Evolutionary conservation across 2,113 vertebrate species (phyloP), one percentile per base, ranked within the genome.

Genomic region (Ardeotis arabs): DNA sequence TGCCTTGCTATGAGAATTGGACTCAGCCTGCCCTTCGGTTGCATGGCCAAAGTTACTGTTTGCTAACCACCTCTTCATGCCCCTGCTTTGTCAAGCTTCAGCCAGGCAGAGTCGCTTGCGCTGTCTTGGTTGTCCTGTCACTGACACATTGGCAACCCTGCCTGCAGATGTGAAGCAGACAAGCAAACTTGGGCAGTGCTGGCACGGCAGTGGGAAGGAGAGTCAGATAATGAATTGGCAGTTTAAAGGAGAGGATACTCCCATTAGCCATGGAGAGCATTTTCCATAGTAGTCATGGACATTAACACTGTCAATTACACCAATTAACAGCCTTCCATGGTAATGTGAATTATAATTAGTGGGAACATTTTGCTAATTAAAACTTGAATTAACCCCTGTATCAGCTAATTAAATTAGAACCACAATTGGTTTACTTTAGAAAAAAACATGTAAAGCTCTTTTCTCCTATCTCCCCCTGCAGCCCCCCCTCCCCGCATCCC

Each of bases 351-450:
- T 79, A 88, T 68, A 95, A 94, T 94, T 93, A 95, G 79, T 39
- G 55, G 56, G 60, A 96, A 75, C 53, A 58, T 62, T 95, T 90
- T 72, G 41, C 66, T 95, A 96, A 95, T 95, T 96, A 94, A 96
- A 92, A 75, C 29, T 76, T 89, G 73, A 95, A 91, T 95, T 86
- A 91, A 95, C 78, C 60, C 50, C 91, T 86, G 50, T 62, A 95
- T 88, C 68, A 76, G 72, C 60, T 95, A 86, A 95, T 96, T 90
- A 78, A 93, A 95, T 97, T 93, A 94, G 80, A 96, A 87, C 28
- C 4, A 5, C 37, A 50, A 75, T 49, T 47, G 47, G 59, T 95
- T 93, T 89, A 87, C 64, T 92, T 66, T 18, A 50, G 62, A 35
- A 80, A 79, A 81, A 74, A 72, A 10, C 4, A 13, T 4, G 4